Percentiles rank a stretch among this genome's conserved stretches.
Evolutionary conservation across 2,113 vertebrate species (phyloP).

Genomic region (Brevimyrus niger): DNA sequence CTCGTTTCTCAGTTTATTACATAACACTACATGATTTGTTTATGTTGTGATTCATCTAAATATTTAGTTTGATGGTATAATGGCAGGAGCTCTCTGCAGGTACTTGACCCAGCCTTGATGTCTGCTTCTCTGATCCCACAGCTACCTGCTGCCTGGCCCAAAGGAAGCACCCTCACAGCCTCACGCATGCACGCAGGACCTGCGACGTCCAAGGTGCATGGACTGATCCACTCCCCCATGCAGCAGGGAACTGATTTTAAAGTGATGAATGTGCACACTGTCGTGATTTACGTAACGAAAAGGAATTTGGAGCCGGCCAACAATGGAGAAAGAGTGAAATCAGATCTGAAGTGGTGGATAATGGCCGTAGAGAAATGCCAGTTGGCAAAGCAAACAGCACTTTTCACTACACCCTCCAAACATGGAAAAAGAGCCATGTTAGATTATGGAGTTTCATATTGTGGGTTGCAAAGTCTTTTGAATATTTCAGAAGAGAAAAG

Average conservation of each 20-base stretch:
- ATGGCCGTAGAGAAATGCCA: not conserved
- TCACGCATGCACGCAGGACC: not conserved
- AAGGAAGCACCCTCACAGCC: not conserved
- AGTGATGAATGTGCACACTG: not conserved
- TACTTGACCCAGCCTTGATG: not conserved
- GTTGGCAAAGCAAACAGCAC: not conserved
- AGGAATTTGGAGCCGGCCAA: not conserved
- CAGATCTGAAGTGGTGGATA: not conserved
- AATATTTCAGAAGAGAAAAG: not conserved
- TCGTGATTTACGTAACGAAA: not conserved
- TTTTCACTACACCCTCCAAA: constrained; percentile 3
- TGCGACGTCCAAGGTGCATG: not conserved
- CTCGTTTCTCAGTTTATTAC: not conserved
- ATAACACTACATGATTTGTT: not conserved
- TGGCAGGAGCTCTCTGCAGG: not conserved
- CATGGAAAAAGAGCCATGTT: not conserved
- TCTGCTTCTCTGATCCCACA: not conserved
- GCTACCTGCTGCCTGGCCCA: not conserved
- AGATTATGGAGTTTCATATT: not conserved
- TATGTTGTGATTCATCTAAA: not conserved
- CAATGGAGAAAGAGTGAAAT: constrained; percentile 1
- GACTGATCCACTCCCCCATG: not conserved
- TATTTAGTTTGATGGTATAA: not conserved
- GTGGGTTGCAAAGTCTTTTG: not conserved
- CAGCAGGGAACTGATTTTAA: not conserved